Conservation (phyloP, 2,113 vertebrate genomes). For the Oryzias melastigma region DNA sequence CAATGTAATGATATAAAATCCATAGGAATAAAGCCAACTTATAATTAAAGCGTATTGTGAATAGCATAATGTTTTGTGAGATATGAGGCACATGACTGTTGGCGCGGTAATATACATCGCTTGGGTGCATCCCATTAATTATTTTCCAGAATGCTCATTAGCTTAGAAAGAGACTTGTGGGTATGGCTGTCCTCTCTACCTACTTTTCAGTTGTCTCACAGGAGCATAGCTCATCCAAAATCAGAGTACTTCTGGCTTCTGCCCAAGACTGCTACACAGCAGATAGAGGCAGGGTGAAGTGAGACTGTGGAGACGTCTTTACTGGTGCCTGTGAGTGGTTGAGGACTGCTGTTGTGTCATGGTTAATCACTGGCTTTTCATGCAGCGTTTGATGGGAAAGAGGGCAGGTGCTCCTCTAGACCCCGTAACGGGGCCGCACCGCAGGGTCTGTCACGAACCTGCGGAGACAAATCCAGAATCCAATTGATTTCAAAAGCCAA, state of each 20-base stretch:
- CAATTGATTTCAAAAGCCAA: constrained; percentile 65
- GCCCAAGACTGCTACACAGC: constrained; percentile 39
- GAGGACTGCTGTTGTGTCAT: constrained; percentile 37
- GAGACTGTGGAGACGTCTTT: constrained; percentile 31
- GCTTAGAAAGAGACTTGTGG: constrained; percentile 36
- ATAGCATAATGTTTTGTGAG: constrained; percentile 10
- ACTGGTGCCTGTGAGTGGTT: constrained; percentile 27
- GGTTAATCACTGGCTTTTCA: constrained; percentile 41
- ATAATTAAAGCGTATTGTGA: not conserved
- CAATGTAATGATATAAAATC: not conserved
- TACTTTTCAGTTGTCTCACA: constrained; percentile 54
- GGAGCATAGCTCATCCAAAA: constrained; percentile 53
- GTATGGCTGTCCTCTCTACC: constrained; percentile 49
- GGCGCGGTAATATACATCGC: constrained; percentile 41
- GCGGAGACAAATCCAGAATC: constrained; percentile 40
- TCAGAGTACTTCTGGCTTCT: constrained; percentile 32
- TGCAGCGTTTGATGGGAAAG: constrained; percentile 24
- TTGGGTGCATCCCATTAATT: constrained; percentile 46
- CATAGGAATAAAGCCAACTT: not conserved
- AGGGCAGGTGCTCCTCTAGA: constrained; percentile 29
- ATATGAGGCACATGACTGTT: constrained; percentile 31
- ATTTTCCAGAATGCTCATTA: constrained; percentile 53
- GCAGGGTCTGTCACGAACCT: constrained; percentile 40
- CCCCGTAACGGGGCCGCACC: constrained; percentile 31
- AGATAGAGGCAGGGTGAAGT: constrained; percentile 12